phyloP scores from a whole-genome alignment of 2,888 invertebrate genomes.

The Macrosoma leucophasiata region DNA sequence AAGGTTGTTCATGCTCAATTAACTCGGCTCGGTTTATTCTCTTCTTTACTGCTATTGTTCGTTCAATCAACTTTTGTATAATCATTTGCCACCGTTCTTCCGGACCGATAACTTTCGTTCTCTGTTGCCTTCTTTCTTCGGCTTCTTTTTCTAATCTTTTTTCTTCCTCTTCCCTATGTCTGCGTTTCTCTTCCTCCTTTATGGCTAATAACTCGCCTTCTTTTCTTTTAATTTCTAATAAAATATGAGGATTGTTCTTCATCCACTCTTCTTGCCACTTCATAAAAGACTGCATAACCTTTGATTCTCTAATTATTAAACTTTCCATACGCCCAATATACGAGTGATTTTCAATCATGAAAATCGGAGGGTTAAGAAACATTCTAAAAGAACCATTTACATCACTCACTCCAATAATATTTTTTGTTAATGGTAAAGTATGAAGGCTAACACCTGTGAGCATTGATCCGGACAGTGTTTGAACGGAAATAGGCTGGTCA shows the following conservation, averaged over 20 bases:
- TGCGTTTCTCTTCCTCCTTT: conserved; percentile 59
- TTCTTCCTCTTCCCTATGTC: conserved; percentile 55
- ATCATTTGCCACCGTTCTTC: conserved; percentile 78
- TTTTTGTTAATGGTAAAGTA: conserved; percentile 70
- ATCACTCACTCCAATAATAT: conserved; percentile 81
- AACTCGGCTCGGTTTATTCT: conserved; percentile 77
- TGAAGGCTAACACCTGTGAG: conserved; percentile 80
- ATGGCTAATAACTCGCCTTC: conserved; percentile 58
- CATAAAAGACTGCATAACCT: conserved; percentile 65
- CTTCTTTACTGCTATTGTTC: conserved; percentile 78
- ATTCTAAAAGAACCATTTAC: conserved; percentile 80
- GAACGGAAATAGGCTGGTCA: conserved; percentile 79
- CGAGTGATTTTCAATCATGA: conserved; percentile 56
- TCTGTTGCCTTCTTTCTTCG: conserved; percentile 61
- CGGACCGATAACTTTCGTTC: conserved; percentile 53
- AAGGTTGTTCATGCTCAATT: conserved; percentile 76
- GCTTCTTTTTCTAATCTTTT: conserved; percentile 65
- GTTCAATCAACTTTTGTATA: conserved; percentile 79
- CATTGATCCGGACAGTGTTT: conserved; percentile 79
- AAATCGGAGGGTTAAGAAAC: conserved; percentile 74
- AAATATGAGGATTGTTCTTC: conserved; percentile 49
- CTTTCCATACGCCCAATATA: conserved; percentile 57
- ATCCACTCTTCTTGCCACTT: conserved; percentile 79
- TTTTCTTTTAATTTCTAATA: conserved; percentile 55
- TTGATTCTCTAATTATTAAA: conserved; percentile 71